These are phyloP conservation scores for Lemur catta DNA, from an alignment of 2,797 vertebrate genomes.

Conservation along the genomic window DNA sequence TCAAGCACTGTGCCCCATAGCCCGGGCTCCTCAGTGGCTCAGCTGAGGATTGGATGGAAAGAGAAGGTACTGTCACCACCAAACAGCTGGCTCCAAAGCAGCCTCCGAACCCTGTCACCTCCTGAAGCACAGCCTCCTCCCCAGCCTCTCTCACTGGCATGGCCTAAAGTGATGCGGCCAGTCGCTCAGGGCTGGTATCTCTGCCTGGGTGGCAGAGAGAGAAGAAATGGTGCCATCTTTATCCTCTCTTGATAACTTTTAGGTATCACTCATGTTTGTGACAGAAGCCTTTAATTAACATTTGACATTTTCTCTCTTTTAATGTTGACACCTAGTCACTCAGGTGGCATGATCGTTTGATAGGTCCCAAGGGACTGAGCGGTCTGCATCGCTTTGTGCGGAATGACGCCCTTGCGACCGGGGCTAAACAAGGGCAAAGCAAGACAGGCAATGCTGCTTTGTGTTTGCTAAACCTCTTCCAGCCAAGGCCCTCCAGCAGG, in stretches of 20 bases:
- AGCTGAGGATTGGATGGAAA: background rate
- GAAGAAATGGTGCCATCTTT: background rate
- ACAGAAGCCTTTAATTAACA: conserved; percentile 15
- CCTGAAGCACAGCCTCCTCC: background rate
- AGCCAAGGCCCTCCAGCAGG: background rate
- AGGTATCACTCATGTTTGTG: background rate
- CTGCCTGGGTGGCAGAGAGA: background rate
- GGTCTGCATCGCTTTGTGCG: background rate
- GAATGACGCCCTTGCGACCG: background rate
- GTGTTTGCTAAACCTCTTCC: conserved; percentile 28
- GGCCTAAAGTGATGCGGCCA: background rate
- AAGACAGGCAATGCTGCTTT: background rate
- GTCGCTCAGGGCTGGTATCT: background rate
- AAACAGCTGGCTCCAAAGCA: background rate
- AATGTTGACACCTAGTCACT: background rate
- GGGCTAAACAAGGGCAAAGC: background rate
- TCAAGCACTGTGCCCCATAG: too few relatives aligned
- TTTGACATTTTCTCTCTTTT: conserved; percentile 34
- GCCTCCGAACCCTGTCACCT: fast-evolving
- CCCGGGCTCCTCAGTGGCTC: fast-evolving
- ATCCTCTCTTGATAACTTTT: background rate
- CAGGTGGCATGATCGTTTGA: background rate
- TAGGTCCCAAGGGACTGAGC: background rate
- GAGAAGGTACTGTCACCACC: background rate
- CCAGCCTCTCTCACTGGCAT: background rate